Conservation (phyloP, 2,888 invertebrate species). For the Acleris laterana region DNA sequence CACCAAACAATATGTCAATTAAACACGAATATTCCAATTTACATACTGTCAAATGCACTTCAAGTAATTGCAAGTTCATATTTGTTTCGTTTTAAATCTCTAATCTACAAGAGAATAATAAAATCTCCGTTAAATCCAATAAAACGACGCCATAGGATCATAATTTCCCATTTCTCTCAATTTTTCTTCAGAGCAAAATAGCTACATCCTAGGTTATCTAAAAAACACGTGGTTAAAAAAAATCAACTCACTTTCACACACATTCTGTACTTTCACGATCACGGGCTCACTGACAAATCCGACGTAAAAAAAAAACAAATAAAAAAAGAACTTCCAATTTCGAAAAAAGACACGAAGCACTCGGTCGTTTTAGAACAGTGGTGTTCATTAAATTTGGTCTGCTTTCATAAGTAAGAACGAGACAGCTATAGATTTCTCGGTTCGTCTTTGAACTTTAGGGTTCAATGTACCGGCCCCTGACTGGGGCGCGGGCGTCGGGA, state of each 20-base stretch:
- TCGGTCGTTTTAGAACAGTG: conserved; percentile 25
- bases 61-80: no score
- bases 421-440: conserved; percentile 58
- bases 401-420: conserved; percentile 49
- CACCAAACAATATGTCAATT: no score
- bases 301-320: conserved; percentile 9
- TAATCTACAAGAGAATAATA: no score
- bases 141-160: no score
- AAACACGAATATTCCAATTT: no score
- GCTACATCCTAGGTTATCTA: conserved; percentile 19
- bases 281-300: conserved; percentile 8
- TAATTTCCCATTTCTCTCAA: background rate
- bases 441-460: conserved; percentile 52
- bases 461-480: conserved; percentile 78
- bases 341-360: conserved; percentile 27
- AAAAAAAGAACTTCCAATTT: conserved; percentile 27
- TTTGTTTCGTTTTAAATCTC: no score
- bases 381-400: conserved; percentile 28
- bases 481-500: conserved; percentile 74
- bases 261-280: conserved; percentile 19
- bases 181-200: background rate
- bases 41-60: no score
- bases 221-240: conserved; percentile 27
- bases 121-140: no score
- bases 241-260: background rate